Conservation (phyloP, 2,113 vertebrate genomes). For the Istiophorus platypterus region DNA sequence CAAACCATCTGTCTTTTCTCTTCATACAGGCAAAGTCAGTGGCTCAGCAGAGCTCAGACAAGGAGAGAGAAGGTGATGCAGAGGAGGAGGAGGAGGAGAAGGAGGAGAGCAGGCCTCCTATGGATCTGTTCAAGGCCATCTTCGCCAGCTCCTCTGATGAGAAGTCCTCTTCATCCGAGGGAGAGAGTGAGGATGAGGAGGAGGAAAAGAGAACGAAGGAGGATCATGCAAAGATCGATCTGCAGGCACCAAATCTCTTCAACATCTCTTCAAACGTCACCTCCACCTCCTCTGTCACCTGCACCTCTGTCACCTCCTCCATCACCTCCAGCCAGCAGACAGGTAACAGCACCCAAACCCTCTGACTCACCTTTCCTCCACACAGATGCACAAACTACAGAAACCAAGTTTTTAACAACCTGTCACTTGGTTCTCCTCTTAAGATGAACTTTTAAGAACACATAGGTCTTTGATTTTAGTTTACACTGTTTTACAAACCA, state of each 20-base stretch:
- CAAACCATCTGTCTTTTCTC: no score
- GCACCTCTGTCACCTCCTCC: not conserved
- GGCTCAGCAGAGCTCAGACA: constrained; percentile 31
- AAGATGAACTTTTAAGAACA: no score
- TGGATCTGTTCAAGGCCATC: constrained; percentile 97
- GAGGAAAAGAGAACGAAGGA: constrained; percentile 3
- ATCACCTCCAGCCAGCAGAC: constrained; percentile 5
- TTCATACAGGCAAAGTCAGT: constrained; percentile 5
- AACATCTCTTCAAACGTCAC: constrained; percentile 19
- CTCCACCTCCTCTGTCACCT: not conserved
- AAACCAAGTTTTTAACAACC: no score
- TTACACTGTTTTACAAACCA: no score
- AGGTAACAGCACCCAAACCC: constrained; percentile 36
- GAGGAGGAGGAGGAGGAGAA: constrained; percentile 76
- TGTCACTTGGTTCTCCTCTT: no score
- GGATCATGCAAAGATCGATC: not conserved
- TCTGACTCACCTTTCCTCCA: not conserved
- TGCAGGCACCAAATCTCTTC: constrained; percentile 45
- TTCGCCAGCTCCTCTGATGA: constrained; percentile 94
- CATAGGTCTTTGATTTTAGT: no score
- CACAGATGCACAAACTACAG: not conserved
- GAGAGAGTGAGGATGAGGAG: constrained; percentile 79
- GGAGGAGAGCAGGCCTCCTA: constrained; percentile 88
- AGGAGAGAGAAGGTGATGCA: constrained; percentile 29
- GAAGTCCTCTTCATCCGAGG: constrained; percentile 91